These are phyloP conservation scores for Lagodon rhomboides DNA, from an alignment of 2,797 vertebrate species.

Conservation along the genomic window DNA sequence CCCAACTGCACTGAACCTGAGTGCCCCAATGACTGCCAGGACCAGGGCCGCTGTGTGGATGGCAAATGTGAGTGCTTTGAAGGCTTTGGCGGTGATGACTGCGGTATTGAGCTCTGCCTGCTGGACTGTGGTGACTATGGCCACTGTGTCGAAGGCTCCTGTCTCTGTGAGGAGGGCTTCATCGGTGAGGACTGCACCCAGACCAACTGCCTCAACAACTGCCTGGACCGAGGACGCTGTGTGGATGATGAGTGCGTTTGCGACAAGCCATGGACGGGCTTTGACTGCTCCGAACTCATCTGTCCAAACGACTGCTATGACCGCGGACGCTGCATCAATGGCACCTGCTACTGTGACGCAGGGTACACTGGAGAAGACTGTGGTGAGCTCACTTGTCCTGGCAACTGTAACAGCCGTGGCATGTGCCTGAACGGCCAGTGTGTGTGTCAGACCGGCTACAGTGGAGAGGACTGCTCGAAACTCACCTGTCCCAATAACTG, in stretches of 20 bases:
- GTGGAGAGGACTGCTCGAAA: constrained; percentile 91
- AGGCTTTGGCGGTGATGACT: constrained; percentile 91
- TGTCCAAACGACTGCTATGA: constrained; percentile 97
- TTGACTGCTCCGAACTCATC: constrained; percentile 94
- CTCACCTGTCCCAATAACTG: constrained; percentile 91
- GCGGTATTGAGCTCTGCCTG: constrained; percentile 90
- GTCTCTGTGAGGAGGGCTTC: constrained; percentile 92
- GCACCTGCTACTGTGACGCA: constrained; percentile 94
- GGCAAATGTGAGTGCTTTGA: constrained; percentile 94
- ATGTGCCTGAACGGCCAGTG: constrained; percentile 91
- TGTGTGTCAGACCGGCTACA: constrained; percentile 89
- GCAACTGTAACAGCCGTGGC: constrained; percentile 89
- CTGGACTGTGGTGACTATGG: constrained; percentile 90
- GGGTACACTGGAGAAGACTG: constrained; percentile 95
- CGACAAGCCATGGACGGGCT: constrained; percentile 92
- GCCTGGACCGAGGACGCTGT: constrained; percentile 91
- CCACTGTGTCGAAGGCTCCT: constrained; percentile 89
- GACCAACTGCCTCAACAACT: constrained; percentile 93
- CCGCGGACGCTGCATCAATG: constrained; percentile 93
- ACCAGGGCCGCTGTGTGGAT: constrained; percentile 94
- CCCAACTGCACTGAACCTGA: constrained; percentile 91
- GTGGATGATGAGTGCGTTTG: constrained; percentile 93
- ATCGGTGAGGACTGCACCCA: constrained; percentile 89
- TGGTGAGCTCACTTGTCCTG: constrained; percentile 88
- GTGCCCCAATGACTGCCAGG: constrained; percentile 94